phyloP scores from a whole-genome alignment of 1,140 invertebrate species.

The Pachypsylla venusta region DNA sequence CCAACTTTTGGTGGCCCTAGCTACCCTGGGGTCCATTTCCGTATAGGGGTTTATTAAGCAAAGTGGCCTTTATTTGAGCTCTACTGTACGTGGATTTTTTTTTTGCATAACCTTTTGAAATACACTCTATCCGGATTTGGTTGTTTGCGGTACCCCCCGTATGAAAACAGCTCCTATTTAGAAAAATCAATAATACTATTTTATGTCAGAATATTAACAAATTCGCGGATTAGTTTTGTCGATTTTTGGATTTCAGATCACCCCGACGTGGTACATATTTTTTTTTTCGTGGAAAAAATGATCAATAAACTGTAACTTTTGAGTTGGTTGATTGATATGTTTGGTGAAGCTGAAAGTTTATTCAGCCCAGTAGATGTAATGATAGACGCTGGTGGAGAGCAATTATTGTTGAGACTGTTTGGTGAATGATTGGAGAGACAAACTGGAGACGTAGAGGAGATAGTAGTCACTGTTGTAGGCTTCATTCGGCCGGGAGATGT shows the following conservation, averaged over 20 bases:
- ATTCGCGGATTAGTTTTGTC: too few species aligned
- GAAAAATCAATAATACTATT: too few species aligned
- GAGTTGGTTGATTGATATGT: conserved; percentile 12
- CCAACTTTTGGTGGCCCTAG: too few species aligned
- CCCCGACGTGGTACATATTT: not conserved
- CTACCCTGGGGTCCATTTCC: too few species aligned
- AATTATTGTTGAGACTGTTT: not conserved
- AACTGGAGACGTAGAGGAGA: conserved; percentile 22
- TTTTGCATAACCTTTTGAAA: too few species aligned
- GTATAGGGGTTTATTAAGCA: too few species aligned
- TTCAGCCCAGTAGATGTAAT: not conserved
- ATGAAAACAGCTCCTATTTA: too few species aligned
- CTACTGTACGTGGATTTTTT: too few species aligned
- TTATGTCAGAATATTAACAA: too few species aligned
- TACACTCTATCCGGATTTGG: too few species aligned
- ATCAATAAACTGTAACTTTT: conserved; percentile 20
- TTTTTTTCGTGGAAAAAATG: not conserved
- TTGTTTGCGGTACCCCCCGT: too few species aligned
- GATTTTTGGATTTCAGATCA: not conserved
- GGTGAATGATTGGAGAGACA: conserved; percentile 6
- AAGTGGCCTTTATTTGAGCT: too few species aligned
- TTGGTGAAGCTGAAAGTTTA: not conserved
- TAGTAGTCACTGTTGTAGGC: conserved; percentile 19
- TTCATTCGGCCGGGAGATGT: conserved; percentile 23
- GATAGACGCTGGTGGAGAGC: not conserved